Evolutionary conservation across 2,888 invertebrate species (phyloP).

Genomic region (Rosalia funebris): DNA sequence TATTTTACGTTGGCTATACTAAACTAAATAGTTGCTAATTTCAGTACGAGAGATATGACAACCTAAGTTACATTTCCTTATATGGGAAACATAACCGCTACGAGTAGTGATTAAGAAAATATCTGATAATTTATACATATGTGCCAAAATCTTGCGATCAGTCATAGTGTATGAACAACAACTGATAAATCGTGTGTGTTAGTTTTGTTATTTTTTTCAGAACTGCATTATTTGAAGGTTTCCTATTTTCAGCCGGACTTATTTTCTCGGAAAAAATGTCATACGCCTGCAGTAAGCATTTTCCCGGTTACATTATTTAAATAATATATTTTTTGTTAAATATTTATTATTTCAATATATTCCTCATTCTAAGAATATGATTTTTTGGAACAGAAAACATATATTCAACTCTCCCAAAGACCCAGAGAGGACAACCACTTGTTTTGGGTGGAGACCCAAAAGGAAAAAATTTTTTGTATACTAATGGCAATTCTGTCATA

Average conservation of each 20-base stretch:
- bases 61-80: conserved; percentile 39
- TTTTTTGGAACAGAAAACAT: conserved; percentile 73
- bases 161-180: conserved; percentile 18
- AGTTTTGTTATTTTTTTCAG: conserved; percentile 8
- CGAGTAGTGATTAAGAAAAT: conserved; percentile 31
- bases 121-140: conserved; percentile 31
- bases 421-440: conserved; percentile 92
- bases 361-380: background rate
- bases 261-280: conserved; percentile 51
- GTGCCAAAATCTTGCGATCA: conserved; percentile 41
- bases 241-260: conserved; percentile 40
- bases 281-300: conserved; percentile 56
- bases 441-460: conserved; percentile 96
- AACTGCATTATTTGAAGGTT: conserved; percentile 14
- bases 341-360: background rate
- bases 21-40: conserved; percentile 9
- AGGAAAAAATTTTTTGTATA: conserved; percentile 95
- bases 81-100: conserved; percentile 53
- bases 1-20: too few species aligned
- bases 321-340: conserved; percentile 1
- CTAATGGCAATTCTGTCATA: conserved; percentile 97
- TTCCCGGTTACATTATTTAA: conserved; percentile 21
- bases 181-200: conserved; percentile 3
- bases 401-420: conserved; percentile 94
- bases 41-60: conserved; percentile 17